Base-by-base conservation (phyloP, 2,888 invertebrate species). In the Cerastis leucographa region DNA sequence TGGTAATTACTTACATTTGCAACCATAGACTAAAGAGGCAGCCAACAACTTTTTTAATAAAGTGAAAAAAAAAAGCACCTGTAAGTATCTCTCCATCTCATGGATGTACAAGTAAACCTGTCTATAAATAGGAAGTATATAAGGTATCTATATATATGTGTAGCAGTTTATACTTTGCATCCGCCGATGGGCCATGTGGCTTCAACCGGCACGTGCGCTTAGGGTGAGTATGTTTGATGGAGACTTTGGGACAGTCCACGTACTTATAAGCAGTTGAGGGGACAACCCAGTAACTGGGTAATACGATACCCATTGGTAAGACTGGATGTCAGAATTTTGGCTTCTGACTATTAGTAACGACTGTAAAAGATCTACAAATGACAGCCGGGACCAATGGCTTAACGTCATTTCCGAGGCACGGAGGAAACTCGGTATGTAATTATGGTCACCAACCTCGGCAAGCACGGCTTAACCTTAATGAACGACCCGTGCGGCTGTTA, bases 171-270 rank as follows among this genome's bases (percentile, higher is more conserved):
- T 71, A 67, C 29, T 56, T 11, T 8, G 66, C 71, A 83, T 85
- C 85, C 87, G 85, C 67, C 65, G 64, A 3, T 8, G 74, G 86
- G 87, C 89, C 89, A 88, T 88, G 87, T 88, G 89, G 81, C 12
- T 3, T 35, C 6, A 4, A 0, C 19, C 0, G 35, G 62, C 85
- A 87, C 87, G 87, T 87, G 87, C 83, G 66, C 9, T 1, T 62
- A 69, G 64, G 54, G 78, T 35, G 71, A 11, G n/a, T 61, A 75
- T 69, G 40, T 7, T 66, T 7, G 1, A n/a, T 0, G 12, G 7
- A 44, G 1, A 5, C 11, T 49, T 59, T 46, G 11, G 66, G 73
- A 81, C 29, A 68, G 35, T 68, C 54, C 64, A 6, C 4, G n/a
- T 25, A 54, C 11, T 51, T 14, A 1, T 2, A 35, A 35, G 35